Evolutionary conservation across 1,140 invertebrate species (phyloP).

Genomic region (Papilio polytes): DNA sequence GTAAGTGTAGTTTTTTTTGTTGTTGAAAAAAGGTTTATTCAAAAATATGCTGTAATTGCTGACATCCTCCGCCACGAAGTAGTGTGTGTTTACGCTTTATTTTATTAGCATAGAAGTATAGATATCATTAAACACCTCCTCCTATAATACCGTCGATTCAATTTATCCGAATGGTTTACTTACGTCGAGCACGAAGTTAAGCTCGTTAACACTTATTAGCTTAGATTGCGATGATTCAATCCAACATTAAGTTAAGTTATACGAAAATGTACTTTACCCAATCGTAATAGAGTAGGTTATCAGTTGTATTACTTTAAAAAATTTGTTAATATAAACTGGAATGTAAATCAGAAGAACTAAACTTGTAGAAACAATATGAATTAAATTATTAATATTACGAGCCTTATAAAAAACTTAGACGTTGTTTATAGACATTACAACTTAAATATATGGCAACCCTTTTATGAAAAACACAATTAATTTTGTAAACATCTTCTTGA

Average conservation of each 20-base stretch:
- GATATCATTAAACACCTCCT: constrained; percentile 1
- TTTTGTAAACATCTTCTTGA: too few relatives aligned
- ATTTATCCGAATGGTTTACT: constrained; percentile 39
- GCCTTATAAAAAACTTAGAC: too few relatives aligned
- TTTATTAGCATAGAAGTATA: too few relatives aligned
- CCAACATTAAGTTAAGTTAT: constrained; percentile 8
- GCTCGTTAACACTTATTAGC: constrained; percentile 38
- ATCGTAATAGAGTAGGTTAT: background rate
- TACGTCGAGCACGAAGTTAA: constrained; percentile 35
- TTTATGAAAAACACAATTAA: too few relatives aligned
- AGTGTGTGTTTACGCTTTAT: too few relatives aligned
- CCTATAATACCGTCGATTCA: constrained; percentile 24
- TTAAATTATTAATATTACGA: too few relatives aligned
- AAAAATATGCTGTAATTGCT: too few relatives aligned
- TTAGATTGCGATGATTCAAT: constrained; percentile 34
- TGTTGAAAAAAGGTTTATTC: too few relatives aligned
- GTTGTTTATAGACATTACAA: too few relatives aligned
- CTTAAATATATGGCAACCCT: too few relatives aligned
- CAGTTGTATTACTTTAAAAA: background rate
- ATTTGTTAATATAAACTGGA: background rate
- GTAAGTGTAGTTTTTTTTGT: too few relatives aligned
- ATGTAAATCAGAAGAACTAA: background rate
- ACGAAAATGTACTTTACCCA: background rate
- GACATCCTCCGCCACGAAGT: too few relatives aligned
- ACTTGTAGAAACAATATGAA: background rate